Conservation (phyloP, 2,113 vertebrate species). For the Nematolebias whitei region DNA sequence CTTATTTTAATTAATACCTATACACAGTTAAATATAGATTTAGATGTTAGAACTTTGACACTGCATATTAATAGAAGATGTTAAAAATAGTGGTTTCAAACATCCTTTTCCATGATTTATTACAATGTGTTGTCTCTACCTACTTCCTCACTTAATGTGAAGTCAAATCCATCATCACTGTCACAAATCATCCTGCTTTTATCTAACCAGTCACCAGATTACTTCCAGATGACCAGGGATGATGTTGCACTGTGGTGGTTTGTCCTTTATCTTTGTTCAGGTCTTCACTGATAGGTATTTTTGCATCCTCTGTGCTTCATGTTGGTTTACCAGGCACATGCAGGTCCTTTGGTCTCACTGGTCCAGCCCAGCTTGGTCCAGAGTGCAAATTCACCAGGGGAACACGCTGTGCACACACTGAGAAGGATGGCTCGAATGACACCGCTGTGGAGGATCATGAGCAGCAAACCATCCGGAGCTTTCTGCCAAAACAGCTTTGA, state of each 20-base stretch:
- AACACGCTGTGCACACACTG: constrained; percentile 1
- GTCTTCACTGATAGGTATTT: background rate
- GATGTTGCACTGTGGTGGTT: too few species aligned
- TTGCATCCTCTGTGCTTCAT: background rate
- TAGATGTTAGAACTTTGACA: background rate
- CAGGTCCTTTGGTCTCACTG: constrained; percentile 50
- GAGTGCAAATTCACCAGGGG: background rate
- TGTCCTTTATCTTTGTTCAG: background rate
- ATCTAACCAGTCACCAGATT: background rate
- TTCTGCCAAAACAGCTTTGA: constrained; percentile 81
- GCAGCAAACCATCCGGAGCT: constrained; percentile 78
- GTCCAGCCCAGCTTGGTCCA: constrained; percentile 18
- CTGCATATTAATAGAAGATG: background rate
- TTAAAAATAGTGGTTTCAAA: too few species aligned
- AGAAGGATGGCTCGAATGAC: constrained; percentile 75
- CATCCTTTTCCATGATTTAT: too few species aligned
- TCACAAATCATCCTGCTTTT: background rate
- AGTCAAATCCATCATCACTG: too few species aligned
- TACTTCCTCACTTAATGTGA: too few species aligned
- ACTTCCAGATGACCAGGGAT: background rate
- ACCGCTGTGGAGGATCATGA: constrained; percentile 82
- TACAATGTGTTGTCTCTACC: too few species aligned
- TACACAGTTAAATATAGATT: background rate
- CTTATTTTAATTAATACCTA: background rate
- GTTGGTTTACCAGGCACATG: constrained; percentile 51